Conservation (phyloP, 2,888 invertebrate species). For the Agrochola macilenta region DNA sequence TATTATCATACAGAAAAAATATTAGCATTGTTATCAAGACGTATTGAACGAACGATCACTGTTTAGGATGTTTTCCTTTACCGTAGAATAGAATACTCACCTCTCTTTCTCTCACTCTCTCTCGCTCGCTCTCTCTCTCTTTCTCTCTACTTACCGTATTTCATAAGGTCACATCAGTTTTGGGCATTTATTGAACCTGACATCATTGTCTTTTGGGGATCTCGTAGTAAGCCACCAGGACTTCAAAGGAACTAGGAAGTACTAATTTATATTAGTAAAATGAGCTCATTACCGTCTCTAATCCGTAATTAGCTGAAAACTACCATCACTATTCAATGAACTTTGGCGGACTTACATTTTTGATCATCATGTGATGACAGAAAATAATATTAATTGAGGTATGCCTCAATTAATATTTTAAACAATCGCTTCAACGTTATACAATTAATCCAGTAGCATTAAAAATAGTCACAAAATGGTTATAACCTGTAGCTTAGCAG, state of each 20-base stretch:
- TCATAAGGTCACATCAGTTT: no score
- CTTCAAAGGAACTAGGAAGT: background rate
- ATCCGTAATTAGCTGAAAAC: no score
- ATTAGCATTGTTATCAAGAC: background rate
- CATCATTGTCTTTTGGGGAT: background rate
- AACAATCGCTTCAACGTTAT: background rate
- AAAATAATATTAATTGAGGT: slow-evolving; percentile 7
- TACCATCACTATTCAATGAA: background rate
- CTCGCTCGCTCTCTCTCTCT: no score
- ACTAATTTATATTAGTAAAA: background rate
- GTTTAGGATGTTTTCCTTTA: background rate
- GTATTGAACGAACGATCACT: background rate
- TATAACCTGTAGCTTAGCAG: slow-evolving; percentile 22
- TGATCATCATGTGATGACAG: background rate
- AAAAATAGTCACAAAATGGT: slow-evolving; percentile 14
- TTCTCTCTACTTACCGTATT: no score
- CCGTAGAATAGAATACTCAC: background rate
- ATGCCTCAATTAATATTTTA: no score
- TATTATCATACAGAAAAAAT: background rate
- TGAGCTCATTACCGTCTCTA: background rate
- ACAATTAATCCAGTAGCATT: background rate
- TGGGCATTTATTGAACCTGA: background rate
- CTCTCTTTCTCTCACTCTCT: no score
- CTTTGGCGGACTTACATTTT: background rate
- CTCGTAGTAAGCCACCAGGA: background rate